Percentiles rank a stretch among this genome's conserved stretches.
phyloP scores from a whole-genome alignment of 2,797 vertebrate species.

The Mormyrus proboscirostris region DNA sequence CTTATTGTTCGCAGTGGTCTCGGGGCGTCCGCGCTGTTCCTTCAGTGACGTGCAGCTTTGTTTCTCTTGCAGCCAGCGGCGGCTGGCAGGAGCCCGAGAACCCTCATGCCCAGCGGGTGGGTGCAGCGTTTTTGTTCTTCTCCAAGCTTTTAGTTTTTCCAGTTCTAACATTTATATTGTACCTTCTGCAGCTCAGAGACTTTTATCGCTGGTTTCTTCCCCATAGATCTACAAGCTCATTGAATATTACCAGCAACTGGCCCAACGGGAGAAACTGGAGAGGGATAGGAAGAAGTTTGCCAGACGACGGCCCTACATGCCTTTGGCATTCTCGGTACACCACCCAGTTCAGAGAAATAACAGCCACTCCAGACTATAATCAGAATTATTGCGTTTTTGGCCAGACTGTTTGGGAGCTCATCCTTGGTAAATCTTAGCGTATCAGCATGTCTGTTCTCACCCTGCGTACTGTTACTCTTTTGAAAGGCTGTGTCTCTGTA shows the following conservation, averaged over 20 bases:
- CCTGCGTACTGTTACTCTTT: background rate
- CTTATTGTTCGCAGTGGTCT: background rate
- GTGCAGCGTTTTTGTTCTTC: slow-evolving; percentile 37
- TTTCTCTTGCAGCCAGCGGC: slow-evolving; percentile 75
- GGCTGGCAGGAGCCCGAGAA: slow-evolving; percentile 99
- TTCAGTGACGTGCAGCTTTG: background rate
- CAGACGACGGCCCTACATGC: slow-evolving; percentile 89
- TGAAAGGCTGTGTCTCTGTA: background rate
- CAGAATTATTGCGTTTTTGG: background rate
- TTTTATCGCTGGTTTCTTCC: background rate
- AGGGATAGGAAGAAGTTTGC: slow-evolving; percentile 92
- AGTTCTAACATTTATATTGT: background rate
- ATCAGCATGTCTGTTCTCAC: slow-evolving; percentile 1
- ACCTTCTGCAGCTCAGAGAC: background rate
- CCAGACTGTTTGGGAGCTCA: background rate
- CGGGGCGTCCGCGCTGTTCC: background rate
- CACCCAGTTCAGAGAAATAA: slow-evolving; percentile 8
- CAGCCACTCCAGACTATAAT: background rate
- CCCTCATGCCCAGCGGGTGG: slow-evolving; percentile 83
- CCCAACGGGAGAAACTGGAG: slow-evolving; percentile 93
- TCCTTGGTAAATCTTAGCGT: background rate
- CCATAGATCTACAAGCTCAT: slow-evolving; percentile 91
- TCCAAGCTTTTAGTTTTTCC: background rate
- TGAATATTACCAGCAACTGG: slow-evolving; percentile 96
- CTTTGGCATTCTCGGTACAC: slow-evolving; percentile 91